phyloP scores from a whole-genome alignment of 2,888 invertebrate genomes.

The Rhagonycha lutea region DNA sequence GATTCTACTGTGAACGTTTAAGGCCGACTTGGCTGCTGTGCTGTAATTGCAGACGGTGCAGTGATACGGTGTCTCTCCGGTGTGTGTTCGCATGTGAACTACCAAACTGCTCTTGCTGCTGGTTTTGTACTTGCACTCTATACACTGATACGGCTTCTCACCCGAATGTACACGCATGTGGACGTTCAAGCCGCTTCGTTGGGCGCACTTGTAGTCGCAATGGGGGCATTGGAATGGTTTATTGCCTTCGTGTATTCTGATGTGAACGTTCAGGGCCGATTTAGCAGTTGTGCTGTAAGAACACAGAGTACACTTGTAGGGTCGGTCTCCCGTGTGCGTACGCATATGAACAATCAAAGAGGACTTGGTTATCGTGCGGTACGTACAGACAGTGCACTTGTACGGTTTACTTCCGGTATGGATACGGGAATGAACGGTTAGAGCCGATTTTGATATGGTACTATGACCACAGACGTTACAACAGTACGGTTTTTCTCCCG shows the following conservation, averaged over 20 bases:
- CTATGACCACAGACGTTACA: slow-evolving; percentile 18
- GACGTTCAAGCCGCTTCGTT: slow-evolving; percentile 12
- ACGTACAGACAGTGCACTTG: slow-evolving; percentile 15
- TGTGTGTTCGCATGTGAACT: slow-evolving; percentile 16
- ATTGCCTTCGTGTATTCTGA: slow-evolving; percentile 17
- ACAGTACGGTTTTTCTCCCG: slow-evolving; percentile 20
- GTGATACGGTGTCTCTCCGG: slow-evolving; percentile 21
- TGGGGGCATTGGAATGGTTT: slow-evolving; percentile 21
- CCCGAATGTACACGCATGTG: slow-evolving; percentile 22
- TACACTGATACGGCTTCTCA: slow-evolving; percentile 21
- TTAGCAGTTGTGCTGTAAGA: slow-evolving; percentile 18
- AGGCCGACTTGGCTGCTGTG: slow-evolving; percentile 15
- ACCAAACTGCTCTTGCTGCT: slow-evolving; percentile 19
- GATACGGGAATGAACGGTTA: slow-evolving; percentile 21
- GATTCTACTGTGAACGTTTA: slow-evolving; percentile 15
- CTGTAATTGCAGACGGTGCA: slow-evolving; percentile 17
- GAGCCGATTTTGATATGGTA: slow-evolving; percentile 21
- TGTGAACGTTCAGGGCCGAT: slow-evolving; percentile 21
- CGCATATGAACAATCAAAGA: slow-evolving; percentile 23
- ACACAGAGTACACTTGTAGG: slow-evolving; percentile 22
- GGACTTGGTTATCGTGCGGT: slow-evolving; percentile 12
- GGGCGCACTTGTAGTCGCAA: slow-evolving; percentile 17
- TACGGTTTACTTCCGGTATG: slow-evolving; percentile 28
- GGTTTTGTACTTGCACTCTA: slow-evolving; percentile 14
- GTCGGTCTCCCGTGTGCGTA: slow-evolving; percentile 22